Evolutionary conservation across 2,888 invertebrate species (phyloP).

Genomic region (Lasioglossum calceatum): DNA sequence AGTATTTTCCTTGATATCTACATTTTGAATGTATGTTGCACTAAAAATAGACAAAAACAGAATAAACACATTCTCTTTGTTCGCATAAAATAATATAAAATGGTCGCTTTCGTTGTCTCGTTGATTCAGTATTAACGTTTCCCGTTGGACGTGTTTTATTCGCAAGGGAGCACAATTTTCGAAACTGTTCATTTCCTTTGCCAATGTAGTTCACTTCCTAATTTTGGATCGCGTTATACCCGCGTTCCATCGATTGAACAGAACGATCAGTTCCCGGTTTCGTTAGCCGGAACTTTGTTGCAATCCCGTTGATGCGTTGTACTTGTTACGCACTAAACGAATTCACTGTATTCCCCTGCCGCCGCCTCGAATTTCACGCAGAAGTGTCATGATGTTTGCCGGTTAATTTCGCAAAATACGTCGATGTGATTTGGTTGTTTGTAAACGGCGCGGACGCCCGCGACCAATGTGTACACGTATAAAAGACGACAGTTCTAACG

Average conservation of each 20-base stretch:
- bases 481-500: neutral
- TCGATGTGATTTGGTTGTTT: slow-evolving; percentile 10
- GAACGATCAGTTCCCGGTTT: neutral
- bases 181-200: neutral
- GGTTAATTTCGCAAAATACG: neutral
- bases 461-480: neutral
- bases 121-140: neutral
- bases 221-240: neutral
- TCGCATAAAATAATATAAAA: neutral
- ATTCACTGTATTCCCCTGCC: slow-evolving; percentile 16
- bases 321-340: slow-evolving; percentile 17
- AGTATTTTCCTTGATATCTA: neutral
- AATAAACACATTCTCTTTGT: neutral
- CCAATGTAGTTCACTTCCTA: neutral
- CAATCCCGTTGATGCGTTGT: slow-evolving; percentile 20
- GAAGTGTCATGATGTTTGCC: slow-evolving; percentile 19
- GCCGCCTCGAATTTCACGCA: slow-evolving; percentile 4
- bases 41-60: neutral
- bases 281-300: neutral
- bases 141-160: neutral
- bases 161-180: neutral
- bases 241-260: neutral
- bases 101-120: neutral
- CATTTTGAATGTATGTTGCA: neutral
- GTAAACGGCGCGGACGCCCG: neutral